Evolutionary conservation across 2,113 vertebrate species (phyloP).

Genomic region (Microtus ochrogaster): DNA sequence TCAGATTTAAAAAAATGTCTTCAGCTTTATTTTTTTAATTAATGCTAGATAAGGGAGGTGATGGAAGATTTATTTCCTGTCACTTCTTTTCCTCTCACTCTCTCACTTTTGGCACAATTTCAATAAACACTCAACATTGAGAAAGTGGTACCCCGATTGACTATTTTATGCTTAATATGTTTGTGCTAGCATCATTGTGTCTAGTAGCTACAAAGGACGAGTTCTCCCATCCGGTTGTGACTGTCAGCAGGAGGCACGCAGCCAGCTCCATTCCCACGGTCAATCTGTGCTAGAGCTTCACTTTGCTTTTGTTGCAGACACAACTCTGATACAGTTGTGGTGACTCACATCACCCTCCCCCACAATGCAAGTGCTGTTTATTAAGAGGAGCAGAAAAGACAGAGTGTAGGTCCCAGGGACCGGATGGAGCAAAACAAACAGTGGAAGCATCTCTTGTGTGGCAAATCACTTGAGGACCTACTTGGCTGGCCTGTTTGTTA

Average conservation of each 20-base stretch:
- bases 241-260: neutral
- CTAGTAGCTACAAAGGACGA: neutral
- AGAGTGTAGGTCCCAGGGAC: neutral
- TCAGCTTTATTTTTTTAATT: neutral
- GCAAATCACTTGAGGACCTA: neutral
- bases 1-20: neutral
- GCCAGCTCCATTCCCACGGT: neutral
- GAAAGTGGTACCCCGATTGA: neutral
- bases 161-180: neutral
- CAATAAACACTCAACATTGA: neutral
- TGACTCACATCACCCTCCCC: neutral
- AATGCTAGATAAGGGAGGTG: neutral
- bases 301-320: neutral
- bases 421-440: neutral
- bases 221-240: neutral
- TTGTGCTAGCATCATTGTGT: neutral
- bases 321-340: neutral
- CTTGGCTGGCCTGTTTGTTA: neutral
- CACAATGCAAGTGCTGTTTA: neutral
- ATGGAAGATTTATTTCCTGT: neutral
- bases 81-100: conserved; percentile 20
- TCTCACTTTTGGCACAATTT: neutral
- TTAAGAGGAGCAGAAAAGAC: neutral
- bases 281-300: neutral
- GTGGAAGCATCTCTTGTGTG: neutral